A percentile compares a stretch with the other conserved stretches of the same genome.
These are phyloP conservation scores for Sminthopsis crassicaudata DNA, from an alignment of 2,113 vertebrate genomes.

Conservation along the genomic window DNA sequence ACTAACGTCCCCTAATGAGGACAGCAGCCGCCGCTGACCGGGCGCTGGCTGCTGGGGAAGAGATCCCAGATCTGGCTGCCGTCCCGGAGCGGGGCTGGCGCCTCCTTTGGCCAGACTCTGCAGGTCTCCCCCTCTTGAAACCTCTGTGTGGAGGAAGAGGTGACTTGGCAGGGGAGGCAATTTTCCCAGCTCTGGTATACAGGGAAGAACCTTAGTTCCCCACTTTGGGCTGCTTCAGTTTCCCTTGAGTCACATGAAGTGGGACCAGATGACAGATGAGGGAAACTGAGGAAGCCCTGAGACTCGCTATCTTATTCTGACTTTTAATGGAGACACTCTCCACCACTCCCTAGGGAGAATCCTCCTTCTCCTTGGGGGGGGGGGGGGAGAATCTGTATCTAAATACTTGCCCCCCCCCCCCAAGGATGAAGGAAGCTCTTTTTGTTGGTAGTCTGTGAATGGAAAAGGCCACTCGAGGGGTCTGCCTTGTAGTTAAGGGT, in stretches of 20 bases:
- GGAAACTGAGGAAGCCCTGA: neutral
- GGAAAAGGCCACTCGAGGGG: neutral
- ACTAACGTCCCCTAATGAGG: no score
- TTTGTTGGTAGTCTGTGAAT: constrained; percentile 22
- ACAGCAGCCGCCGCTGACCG: no score
- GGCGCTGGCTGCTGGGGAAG: no score
- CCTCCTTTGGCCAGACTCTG: neutral
- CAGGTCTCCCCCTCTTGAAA: neutral
- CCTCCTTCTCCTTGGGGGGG: neutral
- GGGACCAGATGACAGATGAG: constrained; percentile 31
- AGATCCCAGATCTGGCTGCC: neutral
- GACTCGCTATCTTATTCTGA: no score
- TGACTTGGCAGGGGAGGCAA: neutral
- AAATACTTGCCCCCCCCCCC: neutral
- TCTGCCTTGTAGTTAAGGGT: no score
- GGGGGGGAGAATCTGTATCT: neutral
- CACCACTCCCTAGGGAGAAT: neutral
- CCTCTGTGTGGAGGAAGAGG: neutral
- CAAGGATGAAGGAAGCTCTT: neutral
- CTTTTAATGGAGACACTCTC: neutral
- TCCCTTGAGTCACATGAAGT: constrained; percentile 12
- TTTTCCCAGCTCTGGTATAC: neutral
- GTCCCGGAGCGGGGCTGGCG: neutral
- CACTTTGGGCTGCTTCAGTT: constrained; percentile 5
- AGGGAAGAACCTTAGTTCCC: neutral